Evolutionary conservation across 1,140 invertebrate species (phyloP).

Genomic region (Thalassaphorura encarpata): DNA sequence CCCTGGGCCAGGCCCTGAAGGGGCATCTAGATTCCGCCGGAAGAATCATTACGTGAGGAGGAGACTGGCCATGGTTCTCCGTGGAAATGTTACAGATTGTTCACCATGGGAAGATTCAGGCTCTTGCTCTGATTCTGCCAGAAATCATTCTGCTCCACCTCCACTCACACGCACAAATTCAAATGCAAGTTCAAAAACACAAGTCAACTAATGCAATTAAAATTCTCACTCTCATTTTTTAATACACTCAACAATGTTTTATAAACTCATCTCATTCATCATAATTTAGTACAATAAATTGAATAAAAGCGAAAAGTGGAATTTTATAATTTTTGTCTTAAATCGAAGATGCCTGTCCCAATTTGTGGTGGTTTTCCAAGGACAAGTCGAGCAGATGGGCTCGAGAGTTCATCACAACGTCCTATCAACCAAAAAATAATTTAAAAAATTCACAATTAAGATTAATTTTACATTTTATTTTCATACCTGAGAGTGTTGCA

Average conservation of each 20-base stretch:
- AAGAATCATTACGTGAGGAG: slow-evolving; percentile 9
- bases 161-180: too few relatives aligned
- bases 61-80: slow-evolving; percentile 16
- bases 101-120: slow-evolving; percentile 26
- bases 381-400: slow-evolving; percentile 81
- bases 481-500: slow-evolving; percentile 54
- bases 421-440: slow-evolving; percentile 39
- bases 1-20: background rate
- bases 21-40: background rate
- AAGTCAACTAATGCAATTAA: too few relatives aligned
- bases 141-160: too few relatives aligned
- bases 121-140: background rate
- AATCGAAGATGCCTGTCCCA: slow-evolving; percentile 76
- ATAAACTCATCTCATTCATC: too few relatives aligned
- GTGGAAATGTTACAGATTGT: slow-evolving; percentile 27
- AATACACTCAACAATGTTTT: too few relatives aligned
- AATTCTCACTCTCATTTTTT: too few relatives aligned
- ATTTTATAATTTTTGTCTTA: background rate
- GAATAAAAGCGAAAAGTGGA: too few relatives aligned
- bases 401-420: slow-evolving; percentile 61
- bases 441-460: slow-evolving; percentile 6
- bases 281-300: too few relatives aligned
- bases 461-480: background rate
- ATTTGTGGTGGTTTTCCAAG: slow-evolving; percentile 67
- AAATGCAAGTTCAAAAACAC: too few relatives aligned